Percentiles rank a stretch among this genome's conserved stretches.
These are phyloP conservation scores for Geococcyx californianus DNA, from an alignment of 2,113 vertebrate genomes.

Conservation along the genomic window DNA sequence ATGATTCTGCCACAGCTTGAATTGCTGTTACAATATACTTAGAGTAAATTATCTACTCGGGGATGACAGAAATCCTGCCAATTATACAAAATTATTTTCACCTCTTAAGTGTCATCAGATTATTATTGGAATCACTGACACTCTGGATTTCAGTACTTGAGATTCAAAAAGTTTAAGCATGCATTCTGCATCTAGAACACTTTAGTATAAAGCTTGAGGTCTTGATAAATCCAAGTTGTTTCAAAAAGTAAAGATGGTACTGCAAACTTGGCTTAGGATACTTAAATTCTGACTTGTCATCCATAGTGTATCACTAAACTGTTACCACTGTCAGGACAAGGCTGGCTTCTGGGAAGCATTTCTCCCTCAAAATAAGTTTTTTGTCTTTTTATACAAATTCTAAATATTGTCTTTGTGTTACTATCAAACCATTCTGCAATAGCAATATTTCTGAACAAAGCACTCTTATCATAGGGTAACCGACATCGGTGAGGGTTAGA, in stretches of 20 bases:
- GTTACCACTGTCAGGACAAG: background rate
- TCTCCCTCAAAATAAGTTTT: background rate
- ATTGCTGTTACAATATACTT: background rate
- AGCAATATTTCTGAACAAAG: slow-evolving; percentile 29
- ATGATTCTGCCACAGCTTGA: background rate
- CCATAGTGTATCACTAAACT: background rate
- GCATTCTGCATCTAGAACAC: background rate
- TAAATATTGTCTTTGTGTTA: background rate
- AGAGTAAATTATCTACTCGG: background rate
- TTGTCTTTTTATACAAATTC: background rate
- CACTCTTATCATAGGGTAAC: background rate
- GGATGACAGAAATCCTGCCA: background rate
- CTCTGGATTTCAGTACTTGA: background rate
- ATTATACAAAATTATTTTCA: background rate
- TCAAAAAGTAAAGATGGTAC: background rate
- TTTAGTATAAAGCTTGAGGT: background rate
- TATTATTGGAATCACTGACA: background rate
- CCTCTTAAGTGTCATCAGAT: background rate
- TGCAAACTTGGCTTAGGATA: background rate
- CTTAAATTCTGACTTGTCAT: background rate
- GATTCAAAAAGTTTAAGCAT: background rate
- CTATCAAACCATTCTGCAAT: background rate
- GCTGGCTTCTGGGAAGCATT: background rate
- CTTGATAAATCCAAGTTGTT: background rate
- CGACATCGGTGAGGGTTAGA: background rate